Evolutionary conservation across 1,140 invertebrate species (phyloP).

Genomic region (Lordiphosa collinella): DNA sequence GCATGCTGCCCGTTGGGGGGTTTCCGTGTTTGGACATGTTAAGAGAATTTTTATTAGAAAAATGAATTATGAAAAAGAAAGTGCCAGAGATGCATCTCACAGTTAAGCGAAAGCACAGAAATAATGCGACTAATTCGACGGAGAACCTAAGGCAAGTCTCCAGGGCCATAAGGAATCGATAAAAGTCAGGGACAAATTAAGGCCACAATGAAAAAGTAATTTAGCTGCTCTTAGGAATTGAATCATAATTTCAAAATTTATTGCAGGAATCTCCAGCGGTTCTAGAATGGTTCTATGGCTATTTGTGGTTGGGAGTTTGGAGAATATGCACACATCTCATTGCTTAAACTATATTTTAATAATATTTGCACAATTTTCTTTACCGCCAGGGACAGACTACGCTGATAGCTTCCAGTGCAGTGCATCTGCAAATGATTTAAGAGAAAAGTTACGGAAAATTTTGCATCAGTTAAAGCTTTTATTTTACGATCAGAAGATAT

Average conservation of each 20-base stretch:
- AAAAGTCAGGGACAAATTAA: constrained; percentile 5
- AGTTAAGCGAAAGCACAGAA: background rate
- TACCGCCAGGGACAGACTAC: constrained; percentile 64
- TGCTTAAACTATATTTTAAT: background rate
- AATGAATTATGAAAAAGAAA: too few species aligned
- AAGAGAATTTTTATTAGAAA: background rate
- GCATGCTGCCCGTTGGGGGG: background rate
- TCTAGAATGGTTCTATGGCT: too few species aligned
- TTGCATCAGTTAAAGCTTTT: constrained; percentile 38
- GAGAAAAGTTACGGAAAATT: constrained; percentile 29
- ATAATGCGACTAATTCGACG: background rate
- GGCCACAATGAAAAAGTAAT: background rate
- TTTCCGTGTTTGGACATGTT: background rate
- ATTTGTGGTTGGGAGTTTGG: too few species aligned
- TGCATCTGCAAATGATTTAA: constrained; percentile 63
- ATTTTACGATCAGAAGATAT: constrained; percentile 26
- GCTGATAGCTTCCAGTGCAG: constrained; percentile 59
- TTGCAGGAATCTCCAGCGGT: too few species aligned
- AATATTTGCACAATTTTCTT: constrained; percentile 20
- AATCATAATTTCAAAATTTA: too few species aligned
- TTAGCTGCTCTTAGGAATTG: background rate
- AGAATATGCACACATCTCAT: too few species aligned
- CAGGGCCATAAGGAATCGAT: constrained; percentile 1
- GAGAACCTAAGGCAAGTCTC: background rate
- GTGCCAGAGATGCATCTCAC: background rate